phyloP scores from a whole-genome alignment of 2,888 invertebrate species.

The Lycaena phlaeas region DNA sequence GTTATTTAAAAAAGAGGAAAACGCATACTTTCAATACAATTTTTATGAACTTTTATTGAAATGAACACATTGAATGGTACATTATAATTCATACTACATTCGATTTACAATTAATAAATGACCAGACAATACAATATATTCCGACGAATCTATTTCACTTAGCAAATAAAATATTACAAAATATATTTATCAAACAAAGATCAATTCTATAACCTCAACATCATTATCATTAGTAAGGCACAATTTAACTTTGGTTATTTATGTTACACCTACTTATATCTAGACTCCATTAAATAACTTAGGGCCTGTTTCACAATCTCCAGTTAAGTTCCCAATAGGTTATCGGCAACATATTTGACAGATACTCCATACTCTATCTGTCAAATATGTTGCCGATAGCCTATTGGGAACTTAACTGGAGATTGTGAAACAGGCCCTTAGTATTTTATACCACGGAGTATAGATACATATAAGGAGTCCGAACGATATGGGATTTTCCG shows the following conservation, averaged over 20 bases:
- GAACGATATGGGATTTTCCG: too few relatives aligned
- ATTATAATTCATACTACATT: neutral
- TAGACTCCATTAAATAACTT: neutral
- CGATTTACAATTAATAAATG: neutral
- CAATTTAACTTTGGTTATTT: constrained; percentile 36
- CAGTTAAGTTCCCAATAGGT: too few relatives aligned
- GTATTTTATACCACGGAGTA: too few relatives aligned
- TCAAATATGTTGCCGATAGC: too few relatives aligned
- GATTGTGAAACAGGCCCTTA: too few relatives aligned
- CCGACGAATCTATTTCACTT: neutral
- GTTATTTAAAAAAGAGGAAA: neutral
- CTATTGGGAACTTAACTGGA: too few relatives aligned
- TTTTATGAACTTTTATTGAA: neutral
- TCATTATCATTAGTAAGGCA: constrained; percentile 49
- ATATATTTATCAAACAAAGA: constrained; percentile 10
- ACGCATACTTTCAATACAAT: neutral
- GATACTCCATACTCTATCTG: too few relatives aligned
- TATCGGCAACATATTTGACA: too few relatives aligned
- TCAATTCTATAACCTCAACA: constrained; percentile 24
- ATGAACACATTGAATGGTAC: neutral
- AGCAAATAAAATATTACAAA: neutral
- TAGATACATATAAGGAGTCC: too few relatives aligned
- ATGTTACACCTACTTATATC: constrained; percentile 1
- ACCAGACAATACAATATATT: neutral
- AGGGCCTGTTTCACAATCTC: too few relatives aligned